Evolutionary conservation across 1,140 invertebrate species (phyloP).

Genomic region (Papilio dardanus): DNA sequence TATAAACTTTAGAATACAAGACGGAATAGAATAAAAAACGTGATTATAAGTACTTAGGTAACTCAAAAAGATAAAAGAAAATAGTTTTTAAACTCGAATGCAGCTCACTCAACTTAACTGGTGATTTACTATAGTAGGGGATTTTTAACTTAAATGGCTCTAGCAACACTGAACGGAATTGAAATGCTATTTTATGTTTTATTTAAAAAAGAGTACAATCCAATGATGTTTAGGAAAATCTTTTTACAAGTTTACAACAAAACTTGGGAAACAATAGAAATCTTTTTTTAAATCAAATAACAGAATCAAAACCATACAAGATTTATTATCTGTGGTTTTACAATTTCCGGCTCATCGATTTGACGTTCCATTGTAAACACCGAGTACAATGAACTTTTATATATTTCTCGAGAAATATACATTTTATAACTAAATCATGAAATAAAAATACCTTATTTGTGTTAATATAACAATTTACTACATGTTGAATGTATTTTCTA

Average conservation of each 20-base stretch:
- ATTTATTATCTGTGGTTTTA: not conserved
- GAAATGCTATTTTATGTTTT: too few relatives aligned
- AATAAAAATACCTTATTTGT: conserved; percentile 55
- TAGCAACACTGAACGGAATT: not conserved
- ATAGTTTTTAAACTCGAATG: too few relatives aligned
- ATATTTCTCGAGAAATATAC: conserved; percentile 48
- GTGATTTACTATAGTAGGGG: too few relatives aligned
- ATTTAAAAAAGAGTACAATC: too few relatives aligned
- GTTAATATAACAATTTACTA: conserved; percentile 26
- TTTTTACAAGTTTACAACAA: not conserved
- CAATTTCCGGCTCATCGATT: conserved; percentile 51
- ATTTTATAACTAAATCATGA: conserved; percentile 50
- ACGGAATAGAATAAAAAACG: too few relatives aligned
- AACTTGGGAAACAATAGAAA: not conserved
- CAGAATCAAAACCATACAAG: not conserved
- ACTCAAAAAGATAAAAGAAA: not conserved
- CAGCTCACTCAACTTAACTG: too few relatives aligned
- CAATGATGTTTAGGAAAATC: not conserved
- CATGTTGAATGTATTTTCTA: conserved; percentile 31
- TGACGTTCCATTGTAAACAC: conserved; percentile 70
- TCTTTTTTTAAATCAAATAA: not conserved
- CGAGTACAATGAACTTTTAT: conserved; percentile 67
- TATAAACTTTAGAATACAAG: too few relatives aligned
- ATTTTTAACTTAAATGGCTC: not conserved
- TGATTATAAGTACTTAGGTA: too few relatives aligned